phyloP scores from a whole-genome alignment of 2,113 vertebrate genomes.

The Melozone crissalis region DNA sequence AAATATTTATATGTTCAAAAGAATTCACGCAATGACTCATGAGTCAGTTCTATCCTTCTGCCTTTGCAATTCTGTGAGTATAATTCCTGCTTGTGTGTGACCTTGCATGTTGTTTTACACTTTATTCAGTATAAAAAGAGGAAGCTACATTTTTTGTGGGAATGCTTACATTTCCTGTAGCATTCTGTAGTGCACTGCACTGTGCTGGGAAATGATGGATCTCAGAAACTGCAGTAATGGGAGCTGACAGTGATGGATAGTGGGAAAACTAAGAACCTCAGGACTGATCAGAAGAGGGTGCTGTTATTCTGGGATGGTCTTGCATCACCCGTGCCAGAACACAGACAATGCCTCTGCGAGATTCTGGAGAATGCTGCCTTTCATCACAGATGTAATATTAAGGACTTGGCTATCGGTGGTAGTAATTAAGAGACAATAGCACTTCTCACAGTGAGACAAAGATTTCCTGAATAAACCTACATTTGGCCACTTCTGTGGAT shows the following conservation, averaged over 20 bases:
- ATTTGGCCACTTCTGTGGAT: constrained; percentile 2
- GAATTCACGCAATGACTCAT: not conserved
- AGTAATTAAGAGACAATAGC: constrained; percentile 44
- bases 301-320: constrained; percentile 39
- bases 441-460: constrained; percentile 33
- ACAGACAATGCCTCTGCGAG: not conserved
- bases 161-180: not conserved
- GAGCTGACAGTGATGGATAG: not conserved
- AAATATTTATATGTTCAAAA: not conserved
- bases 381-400: constrained; percentile 26
- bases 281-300: constrained; percentile 38
- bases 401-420: not conserved
- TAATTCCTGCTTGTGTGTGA: not conserved
- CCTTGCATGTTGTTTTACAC: not conserved
- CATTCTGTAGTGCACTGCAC: not conserved
- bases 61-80: not conserved
- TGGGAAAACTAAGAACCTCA: not conserved
- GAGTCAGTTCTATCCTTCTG: not conserved
- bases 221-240: not conserved
- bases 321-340: not conserved
- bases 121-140: not conserved
- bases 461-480: constrained; percentile 32
- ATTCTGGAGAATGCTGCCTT: constrained; percentile 2
- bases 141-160: not conserved
- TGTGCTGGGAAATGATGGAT: not conserved